These are phyloP conservation scores for Cyprichromis sp. DNA, from an alignment of 2,113 vertebrate genomes.

Conservation along the genomic window DNA sequence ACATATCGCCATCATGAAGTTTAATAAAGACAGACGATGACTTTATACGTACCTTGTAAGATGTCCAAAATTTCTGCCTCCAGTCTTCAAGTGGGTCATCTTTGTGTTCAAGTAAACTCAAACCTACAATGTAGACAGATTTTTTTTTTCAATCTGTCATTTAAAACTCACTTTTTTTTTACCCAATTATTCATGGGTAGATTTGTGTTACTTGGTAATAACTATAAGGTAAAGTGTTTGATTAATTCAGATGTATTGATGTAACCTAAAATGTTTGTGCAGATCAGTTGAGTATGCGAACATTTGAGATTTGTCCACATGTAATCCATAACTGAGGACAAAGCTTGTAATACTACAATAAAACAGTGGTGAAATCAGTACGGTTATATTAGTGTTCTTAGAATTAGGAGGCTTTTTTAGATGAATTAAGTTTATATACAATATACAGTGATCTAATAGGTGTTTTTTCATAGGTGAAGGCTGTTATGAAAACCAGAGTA, in stretches of 20 bases:
- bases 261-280: background rate
- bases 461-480: background rate
- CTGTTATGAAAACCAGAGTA: background rate
- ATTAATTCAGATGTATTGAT: background rate
- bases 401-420: background rate
- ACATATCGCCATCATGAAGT: background rate
- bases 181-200: background rate
- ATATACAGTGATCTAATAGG: background rate
- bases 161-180: background rate
- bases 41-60: slow-evolving; percentile 63
- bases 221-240: background rate
- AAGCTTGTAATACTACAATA: background rate
- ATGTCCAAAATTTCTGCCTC: slow-evolving; percentile 74
- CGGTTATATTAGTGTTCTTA: background rate
- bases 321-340: background rate
- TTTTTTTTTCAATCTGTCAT: background rate
- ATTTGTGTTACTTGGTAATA: background rate
- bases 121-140: slow-evolving; percentile 47
- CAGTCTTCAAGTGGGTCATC: slow-evolving; percentile 70
- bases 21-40: background rate
- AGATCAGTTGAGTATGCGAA: background rate
- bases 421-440: background rate
- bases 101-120: slow-evolving; percentile 71
- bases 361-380: background rate
- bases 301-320: background rate